Evolutionary conservation across 2,888 invertebrate species (phyloP).

Genomic region (Microplitis manilae): DNA sequence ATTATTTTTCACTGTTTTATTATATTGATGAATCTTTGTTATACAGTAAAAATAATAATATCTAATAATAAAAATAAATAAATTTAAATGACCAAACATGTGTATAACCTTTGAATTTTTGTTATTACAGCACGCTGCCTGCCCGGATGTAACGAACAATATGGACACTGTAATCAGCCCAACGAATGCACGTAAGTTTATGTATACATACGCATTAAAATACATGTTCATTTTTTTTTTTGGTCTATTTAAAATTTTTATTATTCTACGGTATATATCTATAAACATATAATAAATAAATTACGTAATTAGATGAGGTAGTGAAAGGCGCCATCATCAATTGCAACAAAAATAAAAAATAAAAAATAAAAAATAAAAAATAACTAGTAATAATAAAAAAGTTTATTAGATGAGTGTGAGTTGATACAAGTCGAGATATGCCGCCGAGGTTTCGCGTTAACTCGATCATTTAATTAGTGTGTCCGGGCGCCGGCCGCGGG

Average conservation of each 20-base stretch:
- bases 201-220: conserved; percentile 12
- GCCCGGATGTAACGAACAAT: conserved; percentile 91
- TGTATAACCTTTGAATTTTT: conserved; percentile 65
- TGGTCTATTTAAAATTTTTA: background rate
- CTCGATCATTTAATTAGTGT: conserved; percentile 67
- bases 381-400: background rate
- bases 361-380: no score
- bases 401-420: background rate
- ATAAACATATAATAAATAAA: no score
- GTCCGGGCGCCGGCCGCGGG: conserved; percentile 50
- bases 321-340: background rate
- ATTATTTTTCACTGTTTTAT: no score
- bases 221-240: background rate
- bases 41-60: no score
- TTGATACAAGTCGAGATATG: conserved; percentile 50
- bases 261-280: background rate
- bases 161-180: conserved; percentile 93
- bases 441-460: conserved; percentile 64
- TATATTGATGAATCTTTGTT: no score
- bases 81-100: conserved; percentile 34
- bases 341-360: no score
- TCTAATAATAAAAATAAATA: conserved; percentile 11
- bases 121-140: conserved; percentile 90
- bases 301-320: no score
- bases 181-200: conserved; percentile 96